These are phyloP conservation scores for Mormyrus lacerda DNA, from an alignment of 2,113 vertebrate species.

Conservation along the genomic window DNA sequence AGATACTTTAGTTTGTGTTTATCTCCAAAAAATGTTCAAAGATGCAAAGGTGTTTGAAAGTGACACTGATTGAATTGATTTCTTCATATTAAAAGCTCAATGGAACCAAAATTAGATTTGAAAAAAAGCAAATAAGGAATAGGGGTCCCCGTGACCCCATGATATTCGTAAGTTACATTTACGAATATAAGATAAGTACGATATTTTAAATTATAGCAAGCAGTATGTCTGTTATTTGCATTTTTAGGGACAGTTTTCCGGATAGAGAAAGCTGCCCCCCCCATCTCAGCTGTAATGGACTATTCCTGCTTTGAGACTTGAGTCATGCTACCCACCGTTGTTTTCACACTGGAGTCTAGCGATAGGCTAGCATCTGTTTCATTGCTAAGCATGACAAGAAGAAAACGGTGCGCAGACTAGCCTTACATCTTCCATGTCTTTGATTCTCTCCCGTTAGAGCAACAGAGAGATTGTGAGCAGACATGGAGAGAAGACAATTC, in stretches of 20 bases:
- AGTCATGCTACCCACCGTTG: neutral
- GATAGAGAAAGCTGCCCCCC: neutral
- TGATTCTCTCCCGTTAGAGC: neutral
- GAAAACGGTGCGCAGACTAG: neutral
- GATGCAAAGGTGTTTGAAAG: neutral
- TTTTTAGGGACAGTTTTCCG: neutral
- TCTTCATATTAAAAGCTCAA: neutral
- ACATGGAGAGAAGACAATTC: neutral
- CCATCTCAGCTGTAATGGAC: neutral
- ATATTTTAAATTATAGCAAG: neutral
- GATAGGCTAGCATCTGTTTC: neutral
- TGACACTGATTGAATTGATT: neutral
- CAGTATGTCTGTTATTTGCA: neutral
- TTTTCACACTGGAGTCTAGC: neutral
- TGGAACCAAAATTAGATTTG: neutral
- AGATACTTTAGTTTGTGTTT: neutral
- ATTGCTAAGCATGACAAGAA: neutral
- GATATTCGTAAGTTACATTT: neutral
- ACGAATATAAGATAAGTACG: neutral
- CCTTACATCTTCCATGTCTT: neutral
- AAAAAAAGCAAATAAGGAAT: neutral
- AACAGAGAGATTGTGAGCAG: neutral
- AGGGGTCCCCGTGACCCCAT: neutral
- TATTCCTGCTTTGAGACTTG: neutral
- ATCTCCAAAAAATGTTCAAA: neutral